A percentile compares a stretch with the other conserved stretches of the same genome.
These are phyloP conservation scores for Crocallis elinguaria DNA, from an alignment of 2,888 invertebrate genomes.

Conservation along the genomic window DNA sequence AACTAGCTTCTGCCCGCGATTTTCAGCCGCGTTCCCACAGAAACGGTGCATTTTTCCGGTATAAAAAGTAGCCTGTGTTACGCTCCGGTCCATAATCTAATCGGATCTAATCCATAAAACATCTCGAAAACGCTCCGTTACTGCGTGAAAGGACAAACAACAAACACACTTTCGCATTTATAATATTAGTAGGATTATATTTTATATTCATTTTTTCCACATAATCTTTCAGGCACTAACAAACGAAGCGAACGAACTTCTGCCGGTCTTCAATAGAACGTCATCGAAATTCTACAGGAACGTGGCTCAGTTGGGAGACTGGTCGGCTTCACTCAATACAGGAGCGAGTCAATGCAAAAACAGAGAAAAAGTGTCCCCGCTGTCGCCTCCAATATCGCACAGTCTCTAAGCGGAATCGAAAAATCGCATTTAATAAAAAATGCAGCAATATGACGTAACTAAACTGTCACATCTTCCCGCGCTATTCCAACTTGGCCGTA, in stretches of 20 bases:
- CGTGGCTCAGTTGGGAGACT: slow-evolving; percentile 93
- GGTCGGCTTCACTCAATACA: slow-evolving; percentile 86
- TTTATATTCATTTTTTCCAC: no score
- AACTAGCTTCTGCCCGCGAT: no score
- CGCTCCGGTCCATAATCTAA: no score
- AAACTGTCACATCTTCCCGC: slow-evolving; percentile 5
- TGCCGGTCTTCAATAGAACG: slow-evolving; percentile 99
- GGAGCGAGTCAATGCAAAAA: slow-evolving; percentile 52
- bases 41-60: no score
- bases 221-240: slow-evolving; percentile 90
- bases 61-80: no score
- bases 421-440: background rate
- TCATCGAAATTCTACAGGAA: slow-evolving; percentile 95
- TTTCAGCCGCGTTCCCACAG: no score
- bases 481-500: background rate
- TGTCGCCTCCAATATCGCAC: slow-evolving; percentile 55
- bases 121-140: no score
- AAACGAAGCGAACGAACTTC: slow-evolving; percentile 97
- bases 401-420: slow-evolving; percentile 47
- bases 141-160: no score
- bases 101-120: no score
- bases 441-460: slow-evolving; percentile 2
- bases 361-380: slow-evolving; percentile 60
- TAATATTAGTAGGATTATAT: no score
- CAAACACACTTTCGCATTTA: no score